Evolutionary conservation across 2,113 vertebrate genomes (phyloP).

Genomic region (Smithornis capensis): DNA sequence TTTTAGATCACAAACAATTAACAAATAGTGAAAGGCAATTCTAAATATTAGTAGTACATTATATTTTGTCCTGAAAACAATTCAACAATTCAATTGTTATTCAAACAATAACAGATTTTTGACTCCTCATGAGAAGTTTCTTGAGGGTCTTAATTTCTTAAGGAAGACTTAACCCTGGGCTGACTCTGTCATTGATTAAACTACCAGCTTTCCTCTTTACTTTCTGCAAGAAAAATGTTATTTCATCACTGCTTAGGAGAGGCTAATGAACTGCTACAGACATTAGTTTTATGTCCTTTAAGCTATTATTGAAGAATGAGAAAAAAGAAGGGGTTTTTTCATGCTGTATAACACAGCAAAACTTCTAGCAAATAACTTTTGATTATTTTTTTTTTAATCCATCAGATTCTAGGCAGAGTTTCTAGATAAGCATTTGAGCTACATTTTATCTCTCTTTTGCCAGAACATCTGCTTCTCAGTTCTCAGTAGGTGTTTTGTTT

Average conservation of each 20-base stretch:
- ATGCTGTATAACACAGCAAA: neutral
- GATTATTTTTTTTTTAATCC: neutral
- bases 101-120: neutral
- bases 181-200: no score
- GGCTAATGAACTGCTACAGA: neutral
- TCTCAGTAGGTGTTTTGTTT: constrained; percentile 17
- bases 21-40: neutral
- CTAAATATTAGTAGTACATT: neutral
- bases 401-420: neutral
- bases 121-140: neutral
- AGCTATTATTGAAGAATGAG: neutral
- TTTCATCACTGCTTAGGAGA: neutral
- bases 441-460: neutral
- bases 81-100: no score
- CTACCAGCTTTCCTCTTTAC: neutral
- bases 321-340: accelerated
- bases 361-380: neutral
- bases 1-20: neutral
- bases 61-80: neutral
- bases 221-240: neutral
- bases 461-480: neutral
- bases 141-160: neutral
- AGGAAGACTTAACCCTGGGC: neutral
- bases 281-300: neutral
- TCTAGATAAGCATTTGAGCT: neutral